Base-by-base conservation (phyloP, 2,888 invertebrate species). In the Drosophila trichaetosa region DNA sequence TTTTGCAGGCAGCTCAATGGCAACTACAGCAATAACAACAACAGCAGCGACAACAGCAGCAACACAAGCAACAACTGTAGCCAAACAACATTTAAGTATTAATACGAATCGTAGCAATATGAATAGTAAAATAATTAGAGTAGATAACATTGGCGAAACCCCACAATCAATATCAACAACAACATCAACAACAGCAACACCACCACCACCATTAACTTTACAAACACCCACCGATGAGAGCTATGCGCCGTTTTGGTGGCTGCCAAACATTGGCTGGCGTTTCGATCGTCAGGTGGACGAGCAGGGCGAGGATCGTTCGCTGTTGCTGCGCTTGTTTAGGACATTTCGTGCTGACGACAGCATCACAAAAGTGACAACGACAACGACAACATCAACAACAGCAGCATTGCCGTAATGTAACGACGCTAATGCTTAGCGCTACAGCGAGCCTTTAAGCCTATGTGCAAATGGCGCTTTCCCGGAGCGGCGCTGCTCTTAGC, bases 161-260 rank as follows among this genome's bases (percentile, higher is more conserved):
- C 48, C 79, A 42, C 60, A 58, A 53, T 34, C 57, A 63, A n/a
- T 51, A 60, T n/a, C 73, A 66, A 54, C 57, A 67, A 13, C 40
- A 62, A 18, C 72, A 36, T 31, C 68, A 58, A 21, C 49, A 70
- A 18, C 76, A 67, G 4, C 63, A 68, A 31, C 60, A 67, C 27
- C 76, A 69, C 24, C 75, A 65, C 46, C 75, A 72, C 34, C 74
- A 42, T 40, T 67, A 64, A 54, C 80, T 38, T 49, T 75, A 38
- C 49, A 73, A 58, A 52, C 77, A 53, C 46, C 75, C 60, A 70
- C 18, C 46, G 58, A 57, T 42, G 75, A 61, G 27, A 77, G 69
- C 13, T 79, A 83, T 33, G 79, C 88, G 48, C 89, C 92, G 10
- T 91, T 91, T 54, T 93, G 93, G 93, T 93, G 93, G 93, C 54